Percentiles rank a stretch among this genome's conserved stretches.
Evolutionary conservation across 2,888 invertebrate species (phyloP).

Genomic region (Chrysodeixis includens): DNA sequence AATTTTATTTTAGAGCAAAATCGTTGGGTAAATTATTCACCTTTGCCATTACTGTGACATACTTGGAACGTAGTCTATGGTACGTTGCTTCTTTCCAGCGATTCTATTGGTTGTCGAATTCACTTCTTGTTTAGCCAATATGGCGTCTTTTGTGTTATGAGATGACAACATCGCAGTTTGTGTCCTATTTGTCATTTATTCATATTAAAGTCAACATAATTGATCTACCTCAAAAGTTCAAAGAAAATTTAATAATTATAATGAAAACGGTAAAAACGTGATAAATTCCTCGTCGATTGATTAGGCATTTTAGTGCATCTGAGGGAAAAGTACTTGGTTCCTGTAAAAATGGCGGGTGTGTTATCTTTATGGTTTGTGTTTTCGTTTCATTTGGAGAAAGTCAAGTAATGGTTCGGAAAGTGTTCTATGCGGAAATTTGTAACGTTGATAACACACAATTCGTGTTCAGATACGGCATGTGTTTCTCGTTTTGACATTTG

Average conservation of each 20-base stretch:
- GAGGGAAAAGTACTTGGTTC: constrained; percentile 82
- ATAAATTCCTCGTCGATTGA: constrained; percentile 60
- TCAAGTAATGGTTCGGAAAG: constrained; percentile 68
- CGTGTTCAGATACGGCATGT: constrained; percentile 72
- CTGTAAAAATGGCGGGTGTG: constrained; percentile 89
- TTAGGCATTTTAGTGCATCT: constrained; percentile 73
- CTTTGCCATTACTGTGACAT: constrained; percentile 25
- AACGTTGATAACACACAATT: constrained; percentile 58
- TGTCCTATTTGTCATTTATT: constrained; percentile 82
- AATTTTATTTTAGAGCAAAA: neutral
- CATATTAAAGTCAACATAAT: constrained; percentile 72
- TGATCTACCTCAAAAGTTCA: constrained; percentile 82
- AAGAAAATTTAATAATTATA: constrained; percentile 74
- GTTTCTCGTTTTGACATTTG: constrained; percentile 77
- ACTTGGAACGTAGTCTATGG: constrained; percentile 57
- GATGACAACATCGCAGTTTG: constrained; percentile 90
- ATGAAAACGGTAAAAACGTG: constrained; percentile 69
- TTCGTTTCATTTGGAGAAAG: constrained; percentile 80
- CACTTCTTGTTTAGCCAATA: constrained; percentile 82
- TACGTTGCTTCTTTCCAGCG: constrained; percentile 39
- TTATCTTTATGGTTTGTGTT: constrained; percentile 87
- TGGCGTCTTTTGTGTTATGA: constrained; percentile 88
- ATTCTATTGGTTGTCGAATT: constrained; percentile 49
- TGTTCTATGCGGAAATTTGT: constrained; percentile 60
- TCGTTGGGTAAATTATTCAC: neutral